Base-by-base conservation (phyloP, 2,888 invertebrate species). In the Xanthostigma xanthostigma region DNA sequence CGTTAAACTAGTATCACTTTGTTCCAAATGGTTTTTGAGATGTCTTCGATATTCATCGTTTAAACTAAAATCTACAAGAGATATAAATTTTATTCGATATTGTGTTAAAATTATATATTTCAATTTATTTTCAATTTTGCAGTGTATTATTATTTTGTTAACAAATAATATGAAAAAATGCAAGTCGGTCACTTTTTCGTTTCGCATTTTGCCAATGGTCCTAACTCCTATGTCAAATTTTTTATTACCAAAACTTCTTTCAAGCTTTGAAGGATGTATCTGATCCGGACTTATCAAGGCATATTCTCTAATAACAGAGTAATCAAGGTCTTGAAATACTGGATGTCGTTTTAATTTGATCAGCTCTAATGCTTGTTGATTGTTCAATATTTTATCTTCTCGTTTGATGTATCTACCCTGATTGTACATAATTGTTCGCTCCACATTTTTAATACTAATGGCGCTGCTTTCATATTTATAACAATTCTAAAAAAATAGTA, bases 281-380 rank as follows among this genome's bases (percentile, higher is more conserved):
- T 64, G 61, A 9, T 49, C 50, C 11, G 58, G 56, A 50, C 62
- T 55, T 14, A 67, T 51, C 4, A 67, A 54, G 14, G 57, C 56
- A 52, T 59, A 63, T 45, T 59, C 58, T 11, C 58, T 44, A 2
- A 52, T 42, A 6, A 56, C 51, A 8, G 49, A 43, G 8, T 39
- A 5, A 44, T 44, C 47, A 36, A 61, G 41, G 45, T 56, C 52
- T 34, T 53, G 49, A 51, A 61, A 60, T 36, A 57, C 49, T 38
- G 53, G 49, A 33, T 53, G 50, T 46, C 54, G 54, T 50, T 60
- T 60, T 14, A 66, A 44, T 46, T 58, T 58, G 35, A 58, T 53
- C 14, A 52, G 44, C 53, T 64, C 62, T 14, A 46, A 56, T 9
- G 56, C 39, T 43, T 49, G 48, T 9, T 50, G 34, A 44, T 60